Percentiles rank a stretch among this genome's conserved stretches.
These are phyloP conservation scores for Lipophrys pholis DNA, from an alignment of 2,113 vertebrate genomes.

Conservation along the genomic window DNA sequence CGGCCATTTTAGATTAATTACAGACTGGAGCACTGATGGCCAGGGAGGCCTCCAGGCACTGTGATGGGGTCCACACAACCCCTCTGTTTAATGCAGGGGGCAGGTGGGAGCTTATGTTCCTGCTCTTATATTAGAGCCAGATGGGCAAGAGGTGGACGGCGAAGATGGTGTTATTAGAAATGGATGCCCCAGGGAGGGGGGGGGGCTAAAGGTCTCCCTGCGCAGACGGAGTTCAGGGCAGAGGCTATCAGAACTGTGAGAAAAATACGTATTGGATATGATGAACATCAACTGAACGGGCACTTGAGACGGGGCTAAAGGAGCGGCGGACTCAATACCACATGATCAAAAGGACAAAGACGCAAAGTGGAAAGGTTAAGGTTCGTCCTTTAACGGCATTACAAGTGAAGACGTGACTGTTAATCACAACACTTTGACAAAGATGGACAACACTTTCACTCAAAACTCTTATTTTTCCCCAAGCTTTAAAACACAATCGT, in stretches of 20 bases:
- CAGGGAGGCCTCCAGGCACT: conserved; percentile 34
- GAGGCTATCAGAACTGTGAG: conserved; percentile 30
- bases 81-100: conserved; percentile 45
- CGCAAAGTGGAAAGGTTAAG: not conserved
- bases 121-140: conserved; percentile 35
- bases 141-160: conserved; percentile 34
- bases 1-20: conserved; percentile 68
- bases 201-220: conserved; percentile 36
- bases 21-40: conserved; percentile 33
- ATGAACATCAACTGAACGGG: conserved; percentile 43
- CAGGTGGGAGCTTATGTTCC: conserved; percentile 38
- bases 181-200: conserved; percentile 44
- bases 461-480: no score
- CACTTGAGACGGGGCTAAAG: conserved; percentile 2
- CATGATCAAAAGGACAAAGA: not conserved
- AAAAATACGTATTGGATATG: conserved; percentile 14
- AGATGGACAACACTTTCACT: no score
- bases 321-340: not conserved
- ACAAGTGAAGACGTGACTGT: not conserved
- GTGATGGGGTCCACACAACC: conserved; percentile 23
- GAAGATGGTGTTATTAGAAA: conserved; percentile 55
- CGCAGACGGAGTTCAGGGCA: conserved; percentile 40
- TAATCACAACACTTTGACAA: no score
- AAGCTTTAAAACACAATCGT: no score
- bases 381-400: not conserved